Base-by-base conservation (phyloP, 2,888 invertebrate species). In the Luffia ferchaultella region DNA sequence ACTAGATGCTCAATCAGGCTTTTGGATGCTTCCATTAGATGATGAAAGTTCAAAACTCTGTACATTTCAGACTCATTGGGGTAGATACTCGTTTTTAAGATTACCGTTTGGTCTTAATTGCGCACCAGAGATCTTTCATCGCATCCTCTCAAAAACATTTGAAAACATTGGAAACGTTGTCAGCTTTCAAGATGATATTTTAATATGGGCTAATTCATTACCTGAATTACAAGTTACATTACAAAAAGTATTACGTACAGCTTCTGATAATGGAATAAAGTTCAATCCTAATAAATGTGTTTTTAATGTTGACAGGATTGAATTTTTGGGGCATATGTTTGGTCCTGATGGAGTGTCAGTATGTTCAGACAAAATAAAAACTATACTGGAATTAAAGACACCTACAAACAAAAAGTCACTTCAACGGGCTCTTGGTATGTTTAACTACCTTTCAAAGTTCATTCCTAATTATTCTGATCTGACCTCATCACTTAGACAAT, bases 51-150 rank as follows among this genome's bases (percentile, higher is more conserved):
- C 57, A 16, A 51, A 54, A 16, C 50, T 58, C 1, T 58, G 58
- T 20, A 60, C 60, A n/a, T 60, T 58, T 40, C 54, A 54, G 16
- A 56, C 60, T 43, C 58, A 55, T 0, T 53, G 43, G 50, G 57
- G 57, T 2, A 18, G 60, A 15, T 58, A 55, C 40, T 48, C 52
- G 17, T 60, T 52, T 46, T 19, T 18, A 2, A 43, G 57, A 2
- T 17, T 59, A 9, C 57, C 58, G 0, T 59, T 55, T 49, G 58
- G 59, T 12, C 55, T 58, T 1, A 57, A 54, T 50, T 48, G 53
- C 30, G 54, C 56, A 0, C 57, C 59, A 16, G 58, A 58, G 42
- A 51, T 53, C 2, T 57, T 58, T 45, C 56, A 58, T 49, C 20
- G 48, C 1, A 54, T 52, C 45, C 58, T 58, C 57, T 12, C 49